A percentile compares a stretch with the other conserved stretches of the same genome.
phyloP scores from a whole-genome alignment of 2,888 invertebrate genomes.

The Parnassius glacialis region DNA sequence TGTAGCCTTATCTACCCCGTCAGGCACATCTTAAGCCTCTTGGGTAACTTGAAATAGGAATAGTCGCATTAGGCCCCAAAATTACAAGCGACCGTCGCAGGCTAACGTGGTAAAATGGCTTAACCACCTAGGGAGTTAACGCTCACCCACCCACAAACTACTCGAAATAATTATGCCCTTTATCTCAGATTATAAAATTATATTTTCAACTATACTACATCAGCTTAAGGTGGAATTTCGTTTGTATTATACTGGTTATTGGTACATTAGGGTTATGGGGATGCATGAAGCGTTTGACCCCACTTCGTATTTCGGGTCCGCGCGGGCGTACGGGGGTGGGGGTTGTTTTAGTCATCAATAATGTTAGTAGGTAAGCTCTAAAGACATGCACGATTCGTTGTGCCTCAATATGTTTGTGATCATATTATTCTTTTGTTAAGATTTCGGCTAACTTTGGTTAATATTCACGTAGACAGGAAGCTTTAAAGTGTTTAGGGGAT shows the following conservation, averaged over 20 bases:
- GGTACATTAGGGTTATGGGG: constrained; percentile 36
- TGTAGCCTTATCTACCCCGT: constrained; percentile 63
- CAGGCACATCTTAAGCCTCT: constrained; percentile 72
- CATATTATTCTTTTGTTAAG: constrained; percentile 15
- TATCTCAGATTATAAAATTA: constrained; percentile 26
- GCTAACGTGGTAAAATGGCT: constrained; percentile 78
- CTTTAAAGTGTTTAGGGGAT: too few species aligned
- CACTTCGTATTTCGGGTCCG: constrained; percentile 71
- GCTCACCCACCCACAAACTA: constrained; percentile 50
- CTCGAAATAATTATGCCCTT: constrained; percentile 42
- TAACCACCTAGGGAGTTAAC: constrained; percentile 73
- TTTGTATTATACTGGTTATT: constrained; percentile 5
- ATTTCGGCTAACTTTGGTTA: constrained; percentile 14
- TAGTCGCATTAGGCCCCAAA: constrained; percentile 79
- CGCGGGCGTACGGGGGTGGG: constrained; percentile 49
- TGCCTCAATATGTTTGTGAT: constrained; percentile 26
- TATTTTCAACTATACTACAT: constrained; percentile 35
- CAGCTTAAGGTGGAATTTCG: constrained; percentile 30
- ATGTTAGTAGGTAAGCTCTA: constrained; percentile 72
- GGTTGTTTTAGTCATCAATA: constrained; percentile 76
- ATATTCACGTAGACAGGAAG: constrained; percentile 6
- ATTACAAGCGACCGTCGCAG: constrained; percentile 79
- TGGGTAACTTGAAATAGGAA: constrained; percentile 78
- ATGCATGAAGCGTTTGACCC: constrained; percentile 72
- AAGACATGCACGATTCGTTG: constrained; percentile 54